Evolutionary conservation across 1,140 invertebrate species (phyloP).

Genomic region (Lanistes nyassanus): DNA sequence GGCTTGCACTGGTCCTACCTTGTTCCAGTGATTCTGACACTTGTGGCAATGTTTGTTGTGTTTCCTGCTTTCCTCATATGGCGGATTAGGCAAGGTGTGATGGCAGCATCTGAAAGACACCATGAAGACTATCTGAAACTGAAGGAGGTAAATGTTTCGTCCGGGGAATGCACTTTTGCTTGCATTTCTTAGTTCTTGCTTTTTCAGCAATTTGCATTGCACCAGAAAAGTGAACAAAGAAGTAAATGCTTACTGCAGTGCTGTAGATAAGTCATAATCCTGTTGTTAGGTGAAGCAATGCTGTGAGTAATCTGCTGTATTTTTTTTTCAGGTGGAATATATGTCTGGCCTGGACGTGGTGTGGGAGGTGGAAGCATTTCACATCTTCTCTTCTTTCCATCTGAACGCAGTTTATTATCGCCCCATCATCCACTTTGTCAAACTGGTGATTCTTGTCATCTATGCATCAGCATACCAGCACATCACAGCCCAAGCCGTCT

Average conservation of each 20-base stretch:
- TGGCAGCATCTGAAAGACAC: constrained; percentile 47
- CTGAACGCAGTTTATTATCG: constrained; percentile 50
- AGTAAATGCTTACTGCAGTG: too few relatives aligned
- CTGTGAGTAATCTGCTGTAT: too few relatives aligned
- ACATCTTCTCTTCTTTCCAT: constrained; percentile 61
- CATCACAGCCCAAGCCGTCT: constrained; percentile 45
- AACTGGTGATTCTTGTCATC: constrained; percentile 50
- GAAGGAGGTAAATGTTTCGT: constrained; percentile 45
- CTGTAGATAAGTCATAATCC: too few relatives aligned
- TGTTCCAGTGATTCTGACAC: constrained; percentile 40
- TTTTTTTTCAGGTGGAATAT: constrained; percentile 48
- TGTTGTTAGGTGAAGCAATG: too few relatives aligned
- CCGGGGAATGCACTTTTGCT: too few relatives aligned
- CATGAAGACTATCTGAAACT: constrained; percentile 59
- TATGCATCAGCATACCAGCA: constrained; percentile 48
- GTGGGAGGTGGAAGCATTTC: constrained; percentile 52
- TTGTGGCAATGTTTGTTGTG: constrained; percentile 45
- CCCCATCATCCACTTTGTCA: constrained; percentile 45
- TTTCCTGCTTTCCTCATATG: constrained; percentile 56
- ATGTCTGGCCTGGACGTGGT: constrained; percentile 57
- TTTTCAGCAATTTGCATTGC: too few relatives aligned
- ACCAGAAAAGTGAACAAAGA: too few relatives aligned
- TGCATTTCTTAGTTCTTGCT: too few relatives aligned
- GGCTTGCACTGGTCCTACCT: constrained; percentile 55
- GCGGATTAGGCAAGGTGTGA: constrained; percentile 48